A percentile compares a stretch with the other conserved stretches of the same genome.
These are phyloP conservation scores for Prosopocoilus inquinatus DNA, from an alignment of 2,888 invertebrate species.

Conservation along the genomic window DNA sequence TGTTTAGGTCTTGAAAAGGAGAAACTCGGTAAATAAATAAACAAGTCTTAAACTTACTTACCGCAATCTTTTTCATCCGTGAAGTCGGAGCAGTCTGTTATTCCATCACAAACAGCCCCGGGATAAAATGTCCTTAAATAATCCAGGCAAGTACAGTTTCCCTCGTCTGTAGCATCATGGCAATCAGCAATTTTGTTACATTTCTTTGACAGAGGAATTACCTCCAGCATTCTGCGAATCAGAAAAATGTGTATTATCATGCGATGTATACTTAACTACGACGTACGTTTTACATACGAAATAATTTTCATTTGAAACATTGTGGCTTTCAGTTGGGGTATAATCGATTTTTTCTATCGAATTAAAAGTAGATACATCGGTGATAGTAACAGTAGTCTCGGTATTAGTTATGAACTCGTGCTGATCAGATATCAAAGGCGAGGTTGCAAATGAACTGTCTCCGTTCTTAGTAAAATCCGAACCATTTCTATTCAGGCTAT, in stretches of 20 bases:
- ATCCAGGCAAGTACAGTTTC: constrained; percentile 70
- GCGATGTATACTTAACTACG: not conserved
- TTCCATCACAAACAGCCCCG: constrained; percentile 70
- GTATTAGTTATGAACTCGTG: constrained; percentile 24
- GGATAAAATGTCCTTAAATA: constrained; percentile 56
- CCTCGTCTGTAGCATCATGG: constrained; percentile 80
- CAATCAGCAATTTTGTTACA: constrained; percentile 74
- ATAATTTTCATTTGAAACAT: no score
- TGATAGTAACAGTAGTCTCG: constrained; percentile 8
- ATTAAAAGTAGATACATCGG: not conserved
- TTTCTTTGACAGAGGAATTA: constrained; percentile 57
- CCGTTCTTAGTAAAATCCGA: constrained; percentile 16
- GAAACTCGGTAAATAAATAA: no score
- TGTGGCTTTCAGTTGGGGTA: no score
- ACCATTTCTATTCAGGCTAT: constrained; percentile 20
- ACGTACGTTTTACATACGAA: no score
- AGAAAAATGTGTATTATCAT: not conserved
- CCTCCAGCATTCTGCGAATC: constrained; percentile 63
- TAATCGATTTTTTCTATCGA: no score
- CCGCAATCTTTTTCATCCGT: constrained; percentile 74
- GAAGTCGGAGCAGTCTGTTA: constrained; percentile 70
- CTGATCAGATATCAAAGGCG: constrained; percentile 24
- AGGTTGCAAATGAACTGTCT: constrained; percentile 26
- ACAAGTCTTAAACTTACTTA: constrained; percentile 46
- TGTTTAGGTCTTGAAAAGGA: no score